Evolutionary conservation across 2,797 vertebrate species (phyloP).

Genomic region (Toxotes lorentzi): DNA sequence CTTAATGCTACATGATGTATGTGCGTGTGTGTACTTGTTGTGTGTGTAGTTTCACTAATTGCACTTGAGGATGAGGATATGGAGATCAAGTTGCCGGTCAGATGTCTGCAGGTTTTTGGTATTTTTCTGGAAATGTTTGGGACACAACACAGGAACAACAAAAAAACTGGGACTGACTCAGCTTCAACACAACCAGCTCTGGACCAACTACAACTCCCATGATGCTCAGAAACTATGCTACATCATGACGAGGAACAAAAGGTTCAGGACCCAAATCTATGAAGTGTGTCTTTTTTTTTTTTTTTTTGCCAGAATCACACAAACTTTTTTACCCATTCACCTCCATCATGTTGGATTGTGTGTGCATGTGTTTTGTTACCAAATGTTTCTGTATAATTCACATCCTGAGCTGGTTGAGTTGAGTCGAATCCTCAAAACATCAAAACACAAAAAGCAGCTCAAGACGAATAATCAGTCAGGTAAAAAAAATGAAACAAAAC

Average conservation of each 20-base stretch:
- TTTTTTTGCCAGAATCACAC: too few species aligned
- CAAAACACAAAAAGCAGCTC: constrained; percentile 46
- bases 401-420: constrained; percentile 19
- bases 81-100: constrained; percentile 47
- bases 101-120: constrained; percentile 60
- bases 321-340: too few species aligned
- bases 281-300: too few species aligned
- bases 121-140: constrained; percentile 56
- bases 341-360: too few species aligned
- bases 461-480: neutral
- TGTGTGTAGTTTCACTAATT: constrained; percentile 77
- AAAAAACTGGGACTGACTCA: neutral
- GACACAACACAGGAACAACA: neutral
- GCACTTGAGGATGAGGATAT: constrained; percentile 81
- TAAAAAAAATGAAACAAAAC: neutral
- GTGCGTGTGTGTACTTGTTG: neutral
- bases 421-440: neutral
- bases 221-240: neutral
- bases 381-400: too few species aligned
- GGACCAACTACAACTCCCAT: constrained; percentile 21
- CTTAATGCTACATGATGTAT: constrained; percentile 47
- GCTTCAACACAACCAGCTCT: constrained; percentile 11
- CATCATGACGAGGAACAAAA: too few species aligned
- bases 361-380: too few species aligned
- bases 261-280: too few species aligned